phyloP scores from a whole-genome alignment of 2,113 vertebrate genomes.

The Entosphenus tridentatus region DNA sequence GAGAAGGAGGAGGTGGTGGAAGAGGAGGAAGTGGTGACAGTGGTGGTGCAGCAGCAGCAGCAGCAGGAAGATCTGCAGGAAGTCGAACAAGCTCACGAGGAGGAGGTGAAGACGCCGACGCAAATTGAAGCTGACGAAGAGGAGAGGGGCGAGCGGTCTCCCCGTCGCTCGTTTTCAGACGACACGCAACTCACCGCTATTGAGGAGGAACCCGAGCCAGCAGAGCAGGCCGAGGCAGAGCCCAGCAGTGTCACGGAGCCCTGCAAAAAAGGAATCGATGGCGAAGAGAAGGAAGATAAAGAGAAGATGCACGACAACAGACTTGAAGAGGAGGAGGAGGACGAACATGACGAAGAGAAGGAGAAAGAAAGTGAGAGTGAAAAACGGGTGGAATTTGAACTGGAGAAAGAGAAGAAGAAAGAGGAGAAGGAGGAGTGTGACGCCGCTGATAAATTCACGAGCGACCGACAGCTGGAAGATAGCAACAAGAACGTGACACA shows the following conservation, averaged over 20 bases:
- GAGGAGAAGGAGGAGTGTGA: slow-evolving; percentile 18
- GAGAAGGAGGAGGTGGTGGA: too few relatives aligned
- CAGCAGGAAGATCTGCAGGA: too few relatives aligned
- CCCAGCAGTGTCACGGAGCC: slow-evolving; percentile 19
- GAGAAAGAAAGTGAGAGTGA: slow-evolving; percentile 23
- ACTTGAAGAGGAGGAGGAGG: slow-evolving; percentile 29
- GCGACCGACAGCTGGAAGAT: too few relatives aligned
- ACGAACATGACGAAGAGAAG: slow-evolving; percentile 22
- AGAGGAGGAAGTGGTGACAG: too few relatives aligned
- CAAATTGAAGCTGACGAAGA: too few relatives aligned
- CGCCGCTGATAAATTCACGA: slow-evolving; percentile 8
- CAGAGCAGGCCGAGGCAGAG: slow-evolving; percentile 21
- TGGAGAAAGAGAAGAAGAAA: slow-evolving; percentile 19
- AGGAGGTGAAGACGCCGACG: too few relatives aligned
- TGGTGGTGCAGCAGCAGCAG: too few relatives aligned
- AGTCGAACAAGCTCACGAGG: too few relatives aligned
- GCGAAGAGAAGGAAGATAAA: slow-evolving; percentile 18
- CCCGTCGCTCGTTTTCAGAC: too few relatives aligned
- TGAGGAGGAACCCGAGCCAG: slow-evolving; percentile 14
- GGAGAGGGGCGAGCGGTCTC: too few relatives aligned
- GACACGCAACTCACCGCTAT: too few relatives aligned
- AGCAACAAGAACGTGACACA: too few relatives aligned
- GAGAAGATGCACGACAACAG: slow-evolving; percentile 26
- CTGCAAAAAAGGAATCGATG: slow-evolving; percentile 16
- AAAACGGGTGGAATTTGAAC: slow-evolving; percentile 50